Conservation (phyloP, 1,140 invertebrate species). For the Platyscapa corneri region DNA sequence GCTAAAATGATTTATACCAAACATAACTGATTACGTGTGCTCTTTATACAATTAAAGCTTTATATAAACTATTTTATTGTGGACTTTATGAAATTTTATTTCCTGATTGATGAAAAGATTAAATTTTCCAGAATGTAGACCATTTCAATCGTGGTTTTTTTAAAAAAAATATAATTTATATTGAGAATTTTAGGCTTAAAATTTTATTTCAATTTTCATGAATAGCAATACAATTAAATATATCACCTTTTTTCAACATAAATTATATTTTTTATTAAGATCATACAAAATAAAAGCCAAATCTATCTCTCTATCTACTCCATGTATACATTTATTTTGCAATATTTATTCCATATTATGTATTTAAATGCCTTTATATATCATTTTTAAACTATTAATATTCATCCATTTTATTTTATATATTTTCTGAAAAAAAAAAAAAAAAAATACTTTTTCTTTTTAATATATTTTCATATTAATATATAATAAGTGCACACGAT, state of each 20-base stretch:
- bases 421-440: too few species aligned
- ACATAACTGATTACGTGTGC: constrained; percentile 4
- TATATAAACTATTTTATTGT: neutral
- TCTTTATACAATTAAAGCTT: neutral
- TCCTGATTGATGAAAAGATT: neutral
- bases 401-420: too few species aligned
- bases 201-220: neutral
- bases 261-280: neutral
- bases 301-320: too few species aligned
- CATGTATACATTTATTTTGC: too few species aligned
- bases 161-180: too few species aligned
- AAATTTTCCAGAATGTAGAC: neutral
- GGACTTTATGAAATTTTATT: neutral
- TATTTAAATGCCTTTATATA: too few species aligned
- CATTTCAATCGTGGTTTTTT: neutral
- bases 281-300: too few species aligned
- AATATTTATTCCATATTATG: too few species aligned
- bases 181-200: neutral
- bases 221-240: neutral
- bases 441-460: too few species aligned
- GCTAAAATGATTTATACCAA: neutral
- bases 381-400: too few species aligned
- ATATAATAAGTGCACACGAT: too few species aligned
- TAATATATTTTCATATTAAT: too few species aligned
- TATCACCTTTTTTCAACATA: neutral